phyloP scores from a whole-genome alignment of 2,113 vertebrate species.

The Psettodes erumei region DNA sequence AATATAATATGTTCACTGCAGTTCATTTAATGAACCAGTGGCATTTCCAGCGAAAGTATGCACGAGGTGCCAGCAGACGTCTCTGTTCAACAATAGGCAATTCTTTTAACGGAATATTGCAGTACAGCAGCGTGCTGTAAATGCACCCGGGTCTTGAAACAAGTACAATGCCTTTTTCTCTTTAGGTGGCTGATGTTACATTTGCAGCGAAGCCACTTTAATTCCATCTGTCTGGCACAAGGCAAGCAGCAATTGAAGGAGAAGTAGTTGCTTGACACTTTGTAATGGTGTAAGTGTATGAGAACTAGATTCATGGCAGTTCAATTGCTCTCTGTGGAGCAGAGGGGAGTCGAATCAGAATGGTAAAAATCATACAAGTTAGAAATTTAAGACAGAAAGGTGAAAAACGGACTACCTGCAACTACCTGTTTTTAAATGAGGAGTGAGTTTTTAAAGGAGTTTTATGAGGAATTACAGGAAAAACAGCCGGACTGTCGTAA shows the following conservation, averaged over 20 bases:
- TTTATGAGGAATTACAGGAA: slow-evolving; percentile 43
- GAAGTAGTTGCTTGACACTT: slow-evolving; percentile 60
- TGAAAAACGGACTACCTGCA: slow-evolving; percentile 10
- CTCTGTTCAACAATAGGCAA: slow-evolving; percentile 67
- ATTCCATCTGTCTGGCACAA: slow-evolving; percentile 62
- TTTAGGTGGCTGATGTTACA: slow-evolving; percentile 66
- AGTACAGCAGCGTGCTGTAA: slow-evolving; percentile 55
- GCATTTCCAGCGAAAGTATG: slow-evolving; percentile 72
- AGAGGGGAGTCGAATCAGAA: slow-evolving; percentile 37
- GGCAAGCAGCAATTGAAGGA: slow-evolving; percentile 56
- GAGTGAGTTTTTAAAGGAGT: slow-evolving; percentile 21
- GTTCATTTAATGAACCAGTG: slow-evolving; percentile 80
- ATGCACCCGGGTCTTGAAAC: slow-evolving; percentile 60
- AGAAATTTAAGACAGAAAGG: slow-evolving; percentile 35
- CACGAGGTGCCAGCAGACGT: slow-evolving; percentile 58
- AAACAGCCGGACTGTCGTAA: slow-evolving; percentile 10
- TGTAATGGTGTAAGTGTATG: slow-evolving; percentile 61
- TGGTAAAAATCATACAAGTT: slow-evolving; percentile 42
- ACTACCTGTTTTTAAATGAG: slow-evolving; percentile 43
- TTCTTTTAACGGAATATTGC: slow-evolving; percentile 68
- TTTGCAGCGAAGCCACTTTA: slow-evolving; percentile 69
- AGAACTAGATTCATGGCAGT: slow-evolving; percentile 47
- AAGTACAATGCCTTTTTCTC: slow-evolving; percentile 59
- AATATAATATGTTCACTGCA: slow-evolving; percentile 76
- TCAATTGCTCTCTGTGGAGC: slow-evolving; percentile 47